Evolutionary conservation across 2,797 vertebrate genomes (phyloP), one percentile per base, ranked within the genome.

Genomic region (Distichodus sexfasciatus): DNA sequence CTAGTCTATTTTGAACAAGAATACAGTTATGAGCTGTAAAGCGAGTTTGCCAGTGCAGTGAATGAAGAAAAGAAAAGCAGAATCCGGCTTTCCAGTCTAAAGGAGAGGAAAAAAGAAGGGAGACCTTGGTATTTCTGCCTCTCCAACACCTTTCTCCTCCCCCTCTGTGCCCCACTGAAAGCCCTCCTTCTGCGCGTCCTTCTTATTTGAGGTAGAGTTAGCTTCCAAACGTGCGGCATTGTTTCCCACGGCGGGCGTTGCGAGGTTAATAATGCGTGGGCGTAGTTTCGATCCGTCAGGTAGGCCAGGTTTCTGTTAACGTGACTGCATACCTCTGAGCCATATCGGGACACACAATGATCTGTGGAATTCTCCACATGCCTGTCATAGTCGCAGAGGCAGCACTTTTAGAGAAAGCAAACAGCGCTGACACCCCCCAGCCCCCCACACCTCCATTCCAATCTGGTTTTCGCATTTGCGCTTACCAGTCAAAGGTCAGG

Each of bases 221-320:
- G 79, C 82, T 59, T 72, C 74, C 81, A 83, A 84, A 79, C 84
- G 80, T 79, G 48, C 72, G 77, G 79, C 68, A 74, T 89, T 86
- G 86, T 94, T 96, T 97, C 94, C 92, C 92, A 95, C 89, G 89
- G 87, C 82, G 19, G 38, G 82, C 86, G 85, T 69, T 75, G 82
- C 87, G 73, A 88, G 89, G 90, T 91, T 92, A 89, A 90, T 87
- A 85, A 72, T 55, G 91, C 73, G 90, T 95, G 93, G 93, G 94
- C 91, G 93, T 91, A 94, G 93, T 94, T 96, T 96, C 92, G 90
- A 94, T 93, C 93, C 83, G 79, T 90, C 92, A 95, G 92, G 93
- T 95, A 94, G 92, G 88, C 93, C 90, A 89, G 91, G 92, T 96
- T 97, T 95, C 93, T 94, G 88, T 90, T 89, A 91, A 89, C 84